A percentile compares a stretch with the other conserved stretches of the same genome.
phyloP scores from a whole-genome alignment of 1,140 invertebrate species.

The Eciton burchellii region DNA sequence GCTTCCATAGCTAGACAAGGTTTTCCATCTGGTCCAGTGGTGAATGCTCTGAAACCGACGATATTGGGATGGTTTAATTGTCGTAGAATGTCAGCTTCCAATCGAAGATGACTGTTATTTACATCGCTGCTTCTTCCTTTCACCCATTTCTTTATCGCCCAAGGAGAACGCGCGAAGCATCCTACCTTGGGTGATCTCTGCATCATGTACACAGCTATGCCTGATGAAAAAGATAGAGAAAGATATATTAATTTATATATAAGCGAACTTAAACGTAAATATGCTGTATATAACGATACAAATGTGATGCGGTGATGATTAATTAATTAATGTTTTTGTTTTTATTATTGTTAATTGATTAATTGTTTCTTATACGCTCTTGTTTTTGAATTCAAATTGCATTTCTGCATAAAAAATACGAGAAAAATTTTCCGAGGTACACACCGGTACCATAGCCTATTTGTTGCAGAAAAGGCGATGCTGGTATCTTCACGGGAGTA shows the following conservation, averaged over 20 bases:
- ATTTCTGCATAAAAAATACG: conserved; percentile 13
- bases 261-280: too few species aligned
- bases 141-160: conserved; percentile 92
- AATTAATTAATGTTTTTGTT: background rate
- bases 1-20: conserved; percentile 90
- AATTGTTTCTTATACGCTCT: background rate
- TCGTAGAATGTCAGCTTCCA: conserved; percentile 90
- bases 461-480: conserved; percentile 89
- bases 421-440: conserved; percentile 1
- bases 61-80: conserved; percentile 93
- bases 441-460: conserved; percentile 92
- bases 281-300: background rate
- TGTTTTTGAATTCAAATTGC: background rate
- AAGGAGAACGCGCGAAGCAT: conserved; percentile 90
- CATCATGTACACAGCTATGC: conserved; percentile 91
- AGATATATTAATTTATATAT: conserved; percentile 5
- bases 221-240: conserved; percentile 84
- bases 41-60: conserved; percentile 91
- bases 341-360: background rate
- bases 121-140: conserved; percentile 76
- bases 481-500: conserved; percentile 87
- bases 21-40: conserved; percentile 87
- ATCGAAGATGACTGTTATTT: conserved; percentile 87
- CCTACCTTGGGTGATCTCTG: conserved; percentile 89
- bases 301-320: too few species aligned